Evolutionary conservation across 2,113 vertebrate species (phyloP).

Genomic region (Thymallus thymallus): DNA sequence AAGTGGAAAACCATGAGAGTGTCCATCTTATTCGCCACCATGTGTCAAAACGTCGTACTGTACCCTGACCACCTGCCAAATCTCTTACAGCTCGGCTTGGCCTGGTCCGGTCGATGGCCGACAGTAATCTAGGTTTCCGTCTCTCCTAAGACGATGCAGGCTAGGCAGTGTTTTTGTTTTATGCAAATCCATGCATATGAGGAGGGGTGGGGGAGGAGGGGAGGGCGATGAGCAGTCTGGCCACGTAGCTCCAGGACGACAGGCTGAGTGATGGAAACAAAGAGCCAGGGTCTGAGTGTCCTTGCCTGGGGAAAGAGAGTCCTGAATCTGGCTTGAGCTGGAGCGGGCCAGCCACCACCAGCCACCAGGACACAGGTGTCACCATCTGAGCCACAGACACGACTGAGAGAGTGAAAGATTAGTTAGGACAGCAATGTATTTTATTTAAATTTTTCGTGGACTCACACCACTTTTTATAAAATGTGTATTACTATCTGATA

Average conservation of each 20-base stretch:
- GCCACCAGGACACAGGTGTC: conserved; percentile 42
- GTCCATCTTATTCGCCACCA: no score
- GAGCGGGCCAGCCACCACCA: conserved; percentile 27
- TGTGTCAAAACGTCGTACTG: conserved; percentile 31
- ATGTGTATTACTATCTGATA: no score
- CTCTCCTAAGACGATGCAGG: conserved; percentile 30
- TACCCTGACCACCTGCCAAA: conserved; percentile 56
- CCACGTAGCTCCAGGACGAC: conserved; percentile 73
- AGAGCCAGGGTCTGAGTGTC: conserved; percentile 64
- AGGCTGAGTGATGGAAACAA: conserved; percentile 69
- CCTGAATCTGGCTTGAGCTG: conserved; percentile 46
- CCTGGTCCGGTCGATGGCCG: conserved; percentile 37
- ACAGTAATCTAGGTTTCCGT: conserved; percentile 28
- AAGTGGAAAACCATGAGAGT: no score
- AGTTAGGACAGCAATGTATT: no score
- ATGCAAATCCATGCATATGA: conserved; percentile 70
- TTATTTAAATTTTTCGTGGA: no score
- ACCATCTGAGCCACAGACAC: background rate
- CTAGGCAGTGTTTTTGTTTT: conserved; percentile 59
- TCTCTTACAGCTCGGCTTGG: conserved; percentile 40
- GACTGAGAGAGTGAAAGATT: no score
- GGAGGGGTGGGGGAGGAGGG: conserved; percentile 22
- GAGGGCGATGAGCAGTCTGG: conserved; percentile 62
- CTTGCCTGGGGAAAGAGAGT: conserved; percentile 70
- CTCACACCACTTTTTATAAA: no score